A percentile compares a stretch with the other conserved stretches of the same genome.
Evolutionary conservation across 2,113 vertebrate genomes (phyloP).

Genomic region (Condylura cristata): DNA sequence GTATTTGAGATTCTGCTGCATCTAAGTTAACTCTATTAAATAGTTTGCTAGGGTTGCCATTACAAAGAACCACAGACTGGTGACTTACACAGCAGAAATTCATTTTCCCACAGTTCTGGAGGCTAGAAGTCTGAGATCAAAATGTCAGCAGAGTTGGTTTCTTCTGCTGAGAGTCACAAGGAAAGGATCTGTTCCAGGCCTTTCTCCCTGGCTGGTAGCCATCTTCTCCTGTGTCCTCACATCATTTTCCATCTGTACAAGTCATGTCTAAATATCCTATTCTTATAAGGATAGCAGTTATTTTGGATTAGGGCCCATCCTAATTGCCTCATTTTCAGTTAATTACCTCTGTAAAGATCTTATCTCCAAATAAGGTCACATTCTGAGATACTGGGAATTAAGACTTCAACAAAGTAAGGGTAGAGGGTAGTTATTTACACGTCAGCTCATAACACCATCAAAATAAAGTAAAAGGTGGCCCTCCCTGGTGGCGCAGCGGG

Average conservation of each 20-base stretch:
- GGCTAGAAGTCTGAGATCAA: neutral
- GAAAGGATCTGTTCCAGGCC: neutral
- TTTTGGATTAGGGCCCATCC: neutral
- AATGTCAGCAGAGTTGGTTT: neutral
- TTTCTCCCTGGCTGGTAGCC: neutral
- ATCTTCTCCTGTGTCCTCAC: neutral
- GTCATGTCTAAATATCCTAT: neutral
- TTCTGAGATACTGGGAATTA: neutral
- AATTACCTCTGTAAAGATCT: constrained; percentile 34
- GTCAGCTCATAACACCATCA: neutral
- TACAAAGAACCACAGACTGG: constrained; percentile 9
- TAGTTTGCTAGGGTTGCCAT: neutral
- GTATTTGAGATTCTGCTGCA: neutral
- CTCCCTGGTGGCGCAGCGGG: too few species aligned
- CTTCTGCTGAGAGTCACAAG: neutral
- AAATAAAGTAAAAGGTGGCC: neutral
- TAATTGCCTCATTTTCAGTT: constrained; percentile 35
- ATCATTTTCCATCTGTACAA: neutral
- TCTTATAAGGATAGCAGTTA: neutral
- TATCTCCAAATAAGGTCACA: neutral
- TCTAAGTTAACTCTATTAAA: neutral
- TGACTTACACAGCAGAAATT: constrained; percentile 11
- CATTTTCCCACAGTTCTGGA: neutral
- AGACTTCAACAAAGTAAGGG: neutral
- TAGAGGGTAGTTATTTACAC: neutral